These are phyloP conservation scores for Diorhabda sublineata DNA, from an alignment of 1,140 invertebrate species.

Conservation along the genomic window DNA sequence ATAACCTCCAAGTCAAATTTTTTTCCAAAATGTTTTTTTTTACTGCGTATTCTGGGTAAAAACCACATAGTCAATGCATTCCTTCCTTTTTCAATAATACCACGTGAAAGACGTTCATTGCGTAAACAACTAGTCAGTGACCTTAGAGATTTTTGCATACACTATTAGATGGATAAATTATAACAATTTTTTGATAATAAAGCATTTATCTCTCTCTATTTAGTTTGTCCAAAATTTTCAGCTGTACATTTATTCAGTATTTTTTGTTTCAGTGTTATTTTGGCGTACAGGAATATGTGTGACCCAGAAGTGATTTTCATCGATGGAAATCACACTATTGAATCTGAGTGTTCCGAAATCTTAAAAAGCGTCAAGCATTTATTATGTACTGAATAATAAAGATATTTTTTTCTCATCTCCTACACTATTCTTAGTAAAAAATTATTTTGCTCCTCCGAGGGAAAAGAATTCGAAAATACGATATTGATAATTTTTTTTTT, in stretches of 20 bases:
- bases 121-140: not conserved
- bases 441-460: too few species aligned
- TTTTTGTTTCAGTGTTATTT: conserved; percentile 17
- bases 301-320: conserved; percentile 7
- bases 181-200: not conserved
- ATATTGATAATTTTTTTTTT: too few species aligned
- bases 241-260: not conserved
- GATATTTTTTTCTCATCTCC: too few species aligned
- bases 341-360: not conserved
- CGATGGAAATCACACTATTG: conserved; percentile 4
- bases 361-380: too few species aligned
- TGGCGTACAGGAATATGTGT: conserved; percentile 12
- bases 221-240: not conserved
- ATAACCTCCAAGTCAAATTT: not conserved
- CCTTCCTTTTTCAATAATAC: not conserved
- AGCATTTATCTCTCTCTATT: not conserved
- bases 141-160: not conserved
- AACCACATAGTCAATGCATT: not conserved
- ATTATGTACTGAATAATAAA: too few species aligned
- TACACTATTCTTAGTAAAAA: too few species aligned
- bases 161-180: not conserved
- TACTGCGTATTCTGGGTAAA: not conserved
- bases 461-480: too few species aligned
- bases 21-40: not conserved
- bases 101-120: not conserved